Base-by-base conservation (phyloP, 2,888 invertebrate species). In the Zaprionus bogoriensis region DNA sequence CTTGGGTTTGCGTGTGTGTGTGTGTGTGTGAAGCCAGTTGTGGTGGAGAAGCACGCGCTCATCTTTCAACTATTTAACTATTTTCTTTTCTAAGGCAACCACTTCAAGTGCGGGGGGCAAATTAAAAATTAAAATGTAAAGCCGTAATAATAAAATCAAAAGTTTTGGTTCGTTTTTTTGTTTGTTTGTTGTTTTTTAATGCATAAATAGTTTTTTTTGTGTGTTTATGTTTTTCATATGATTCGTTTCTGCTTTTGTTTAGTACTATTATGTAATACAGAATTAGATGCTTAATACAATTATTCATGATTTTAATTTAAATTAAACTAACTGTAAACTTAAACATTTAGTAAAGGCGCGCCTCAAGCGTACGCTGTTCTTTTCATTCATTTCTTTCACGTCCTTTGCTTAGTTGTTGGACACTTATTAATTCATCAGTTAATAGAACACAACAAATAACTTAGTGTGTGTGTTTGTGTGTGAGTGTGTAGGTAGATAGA, bases 181-280 rank as follows among this genome's bases (percentile, higher is more conserved):
- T 55, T 22, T 12, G 23, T 39, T 44, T 14, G 5, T 17, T 27
- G 30, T 41, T 19, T 61, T 67, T 71, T 85, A 72, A 76, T 79
- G 57, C 65, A 81, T 83, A 74, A 74, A 81, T 80, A 69, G 30
- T 67, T 65, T 59, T 51, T 69, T 60, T 48, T 59, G 47, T 77
- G 44, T 63, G 32, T 42, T 62, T 58, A 48, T 38, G 46, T 64
- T 61, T 69, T 77, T 65, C 47, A 71, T 67, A 36, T 36, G 62
- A 22, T 70, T 74, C 30, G 20, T 54, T 48, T 74, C 44, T 45
- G 12, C 19, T 48, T 55, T 50, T 50, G 42, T 63, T 85, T 80
- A 83, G 84, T 85, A 71, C 72, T 82, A 67, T 54, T 80, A 77
- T 73, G 70, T 86, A 74, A 77, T 80, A 86, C 84, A 86, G 81